Percentiles rank a stretch among this genome's conserved stretches.
Conservation (phyloP, 2,888 invertebrate species). For the Coecobrya sp. region DNA sequence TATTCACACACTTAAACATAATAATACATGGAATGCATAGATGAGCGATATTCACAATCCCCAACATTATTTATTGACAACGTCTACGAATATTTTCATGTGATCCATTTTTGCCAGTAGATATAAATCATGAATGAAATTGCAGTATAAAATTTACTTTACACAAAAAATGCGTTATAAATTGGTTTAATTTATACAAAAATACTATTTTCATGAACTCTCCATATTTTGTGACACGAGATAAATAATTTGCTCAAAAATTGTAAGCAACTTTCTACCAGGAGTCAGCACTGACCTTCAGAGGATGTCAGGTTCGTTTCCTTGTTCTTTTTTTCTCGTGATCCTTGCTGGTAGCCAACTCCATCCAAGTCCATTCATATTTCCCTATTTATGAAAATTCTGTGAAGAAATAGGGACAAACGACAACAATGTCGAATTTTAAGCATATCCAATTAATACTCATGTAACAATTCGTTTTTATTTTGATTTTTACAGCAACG, state of each 20-base stretch:
- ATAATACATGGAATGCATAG: too few species aligned
- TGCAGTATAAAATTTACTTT: conserved; percentile 26
- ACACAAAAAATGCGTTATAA: background rate
- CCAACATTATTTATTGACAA: conserved; percentile 46
- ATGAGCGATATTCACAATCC: too few species aligned
- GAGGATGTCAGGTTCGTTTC: conserved; percentile 95
- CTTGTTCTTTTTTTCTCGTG: too few species aligned
- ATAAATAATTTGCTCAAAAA: conserved; percentile 19
- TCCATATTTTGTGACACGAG: conserved; percentile 23
- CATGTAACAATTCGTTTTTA: background rate
- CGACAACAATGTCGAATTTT: background rate
- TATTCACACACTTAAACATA: background rate
- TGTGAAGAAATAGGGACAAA: too few species aligned
- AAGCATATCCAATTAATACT: background rate
- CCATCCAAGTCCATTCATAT: too few species aligned
- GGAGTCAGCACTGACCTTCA: conserved; percentile 92
- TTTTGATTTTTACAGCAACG: conserved; percentile 91
- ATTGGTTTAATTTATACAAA: background rate
- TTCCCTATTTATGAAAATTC: too few species aligned
- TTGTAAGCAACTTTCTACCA: conserved; percentile 74
- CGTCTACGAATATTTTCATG: background rate
- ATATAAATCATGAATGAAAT: conserved; percentile 42
- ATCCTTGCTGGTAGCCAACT: too few species aligned
- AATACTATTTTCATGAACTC: background rate
- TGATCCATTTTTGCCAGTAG: conserved; percentile 42